Conservation (phyloP, 2,888 invertebrate genomes). For the Chloromyia formosa region DNA sequence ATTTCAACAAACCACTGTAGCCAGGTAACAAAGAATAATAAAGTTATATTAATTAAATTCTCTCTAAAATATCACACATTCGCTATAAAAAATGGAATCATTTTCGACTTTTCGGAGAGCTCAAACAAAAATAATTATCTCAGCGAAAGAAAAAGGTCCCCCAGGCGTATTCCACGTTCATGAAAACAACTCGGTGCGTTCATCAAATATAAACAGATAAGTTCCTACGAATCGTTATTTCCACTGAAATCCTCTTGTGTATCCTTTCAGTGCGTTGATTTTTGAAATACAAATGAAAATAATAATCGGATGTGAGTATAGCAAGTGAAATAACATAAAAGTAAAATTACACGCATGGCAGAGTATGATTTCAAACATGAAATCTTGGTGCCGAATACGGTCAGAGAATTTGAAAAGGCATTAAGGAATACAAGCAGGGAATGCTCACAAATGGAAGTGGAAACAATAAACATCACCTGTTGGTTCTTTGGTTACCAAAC, state of each 20-base stretch:
- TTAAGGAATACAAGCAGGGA: background rate
- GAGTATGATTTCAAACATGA: background rate
- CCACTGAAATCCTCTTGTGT: background rate
- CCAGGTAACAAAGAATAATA: background rate
- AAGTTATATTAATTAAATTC: background rate
- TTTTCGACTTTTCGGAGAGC: background rate
- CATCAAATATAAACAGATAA: no score
- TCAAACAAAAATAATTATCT: constrained; percentile 2
- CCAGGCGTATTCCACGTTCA: no score
- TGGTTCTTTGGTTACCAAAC: constrained; percentile 28
- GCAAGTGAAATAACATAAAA: constrained; percentile 22
- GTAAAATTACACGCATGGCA: constrained; percentile 33
- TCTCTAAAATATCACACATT: background rate
- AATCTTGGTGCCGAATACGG: constrained; percentile 11
- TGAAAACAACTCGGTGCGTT: no score
- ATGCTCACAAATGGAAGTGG: background rate
- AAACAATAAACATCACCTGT: constrained; percentile 37
- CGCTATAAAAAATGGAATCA: background rate
- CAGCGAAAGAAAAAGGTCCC: background rate
- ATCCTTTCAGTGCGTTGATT: background rate
- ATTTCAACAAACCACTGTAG: background rate
- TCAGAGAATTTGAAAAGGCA: constrained; percentile 17
- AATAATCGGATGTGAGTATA: constrained; percentile 5
- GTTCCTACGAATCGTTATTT: background rate
- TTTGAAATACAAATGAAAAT: constrained; percentile 8